Evolutionary conservation across 2,888 invertebrate genomes (phyloP).

Genomic region (Polydrusus tereticollis): DNA sequence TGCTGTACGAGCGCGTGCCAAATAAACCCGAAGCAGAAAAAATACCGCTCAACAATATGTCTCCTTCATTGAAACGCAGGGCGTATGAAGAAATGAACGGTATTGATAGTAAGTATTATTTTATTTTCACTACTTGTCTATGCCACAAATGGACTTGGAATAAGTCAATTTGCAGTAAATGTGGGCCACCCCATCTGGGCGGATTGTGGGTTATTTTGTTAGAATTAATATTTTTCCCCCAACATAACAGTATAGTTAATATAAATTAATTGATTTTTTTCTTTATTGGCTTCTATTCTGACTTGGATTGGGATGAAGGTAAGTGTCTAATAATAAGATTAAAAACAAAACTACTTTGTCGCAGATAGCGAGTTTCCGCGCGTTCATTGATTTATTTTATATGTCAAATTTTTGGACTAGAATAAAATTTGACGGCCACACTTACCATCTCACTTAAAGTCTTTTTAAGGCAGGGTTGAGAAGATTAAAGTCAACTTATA

Average conservation of each 20-base stretch:
- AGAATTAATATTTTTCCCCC: too few species aligned
- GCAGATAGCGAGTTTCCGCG: too few species aligned
- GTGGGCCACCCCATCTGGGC: too few species aligned
- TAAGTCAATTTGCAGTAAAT: too few species aligned
- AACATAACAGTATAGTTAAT: neutral
- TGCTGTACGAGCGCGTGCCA: constrained; percentile 87
- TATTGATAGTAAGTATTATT: constrained; percentile 80
- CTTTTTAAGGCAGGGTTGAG: too few species aligned
- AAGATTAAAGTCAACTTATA: too few species aligned
- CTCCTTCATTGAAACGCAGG: constrained; percentile 82
- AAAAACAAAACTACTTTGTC: neutral
- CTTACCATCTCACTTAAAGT: too few species aligned
- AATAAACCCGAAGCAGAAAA: constrained; percentile 83
- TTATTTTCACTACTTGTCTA: too few species aligned
- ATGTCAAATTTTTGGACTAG: too few species aligned
- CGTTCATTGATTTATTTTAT: too few species aligned
- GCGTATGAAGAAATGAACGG: constrained; percentile 92
- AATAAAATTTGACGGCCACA: too few species aligned
- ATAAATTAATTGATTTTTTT: constrained; percentile 49
- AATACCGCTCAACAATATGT: constrained; percentile 70
- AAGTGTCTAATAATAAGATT: constrained; percentile 58
- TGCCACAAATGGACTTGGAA: too few species aligned
- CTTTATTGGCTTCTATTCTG: constrained; percentile 73
- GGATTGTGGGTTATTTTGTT: neutral
- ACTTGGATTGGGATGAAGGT: constrained; percentile 77